Conservation (phyloP, 2,113 vertebrate species). For the Jacana jacana region DNA sequence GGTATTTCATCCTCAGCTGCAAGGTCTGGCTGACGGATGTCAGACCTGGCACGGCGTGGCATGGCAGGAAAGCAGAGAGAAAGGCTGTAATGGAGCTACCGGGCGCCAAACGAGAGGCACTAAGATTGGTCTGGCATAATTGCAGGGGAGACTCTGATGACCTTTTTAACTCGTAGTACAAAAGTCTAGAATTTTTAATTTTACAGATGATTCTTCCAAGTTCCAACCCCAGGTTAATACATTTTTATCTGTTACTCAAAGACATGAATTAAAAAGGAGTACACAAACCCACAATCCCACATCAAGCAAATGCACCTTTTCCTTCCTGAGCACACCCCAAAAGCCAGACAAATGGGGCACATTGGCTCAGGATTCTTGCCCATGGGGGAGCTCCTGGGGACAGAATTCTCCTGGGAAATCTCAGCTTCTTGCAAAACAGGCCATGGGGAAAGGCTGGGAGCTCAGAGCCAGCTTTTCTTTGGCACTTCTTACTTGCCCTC, state of each 20-base stretch:
- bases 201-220: background rate
- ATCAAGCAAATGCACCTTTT: background rate
- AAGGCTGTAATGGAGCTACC: background rate
- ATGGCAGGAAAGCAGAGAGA: background rate
- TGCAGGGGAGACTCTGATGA: background rate
- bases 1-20: slow-evolving; percentile 13
- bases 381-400: background rate
- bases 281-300: background rate
- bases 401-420: background rate
- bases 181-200: background rate
- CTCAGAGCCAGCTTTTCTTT: background rate
- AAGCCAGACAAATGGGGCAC: background rate
- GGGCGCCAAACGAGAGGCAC: background rate
- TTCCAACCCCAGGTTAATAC: background rate
- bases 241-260: background rate
- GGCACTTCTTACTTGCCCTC: background rate
- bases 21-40: background rate
- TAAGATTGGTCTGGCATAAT: background rate
- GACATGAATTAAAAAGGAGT: background rate
- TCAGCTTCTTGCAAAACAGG: background rate
- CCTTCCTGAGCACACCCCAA: background rate
- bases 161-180: background rate
- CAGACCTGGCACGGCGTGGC: background rate
- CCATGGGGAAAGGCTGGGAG: background rate
- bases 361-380: background rate